phyloP scores from a whole-genome alignment of 2,888 invertebrate genomes.

The Nezara viridula region DNA sequence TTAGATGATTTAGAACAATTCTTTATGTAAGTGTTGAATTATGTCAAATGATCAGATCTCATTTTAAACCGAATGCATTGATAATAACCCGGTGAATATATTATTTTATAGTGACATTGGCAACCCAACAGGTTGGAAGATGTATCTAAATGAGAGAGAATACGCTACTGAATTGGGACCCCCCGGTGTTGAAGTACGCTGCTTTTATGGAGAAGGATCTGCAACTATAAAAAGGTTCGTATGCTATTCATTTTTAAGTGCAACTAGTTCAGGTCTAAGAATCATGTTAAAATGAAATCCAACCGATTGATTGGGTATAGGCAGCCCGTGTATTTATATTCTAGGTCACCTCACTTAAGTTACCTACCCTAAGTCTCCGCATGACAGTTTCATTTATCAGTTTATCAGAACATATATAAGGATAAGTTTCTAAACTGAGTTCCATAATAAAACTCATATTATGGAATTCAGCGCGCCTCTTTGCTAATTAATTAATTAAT shows the following conservation, averaged over 20 bases:
- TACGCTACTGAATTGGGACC: slow-evolving; percentile 80
- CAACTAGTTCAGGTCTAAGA: too few species aligned
- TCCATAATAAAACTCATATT: too few species aligned
- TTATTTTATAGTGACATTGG: slow-evolving; percentile 78
- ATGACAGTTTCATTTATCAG: too few species aligned
- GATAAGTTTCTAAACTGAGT: too few species aligned
- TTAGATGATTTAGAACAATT: slow-evolving; percentile 80
- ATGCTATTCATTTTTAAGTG: slow-evolving; percentile 27
- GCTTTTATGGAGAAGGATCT: slow-evolving; percentile 82
- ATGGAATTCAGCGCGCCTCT: too few species aligned
- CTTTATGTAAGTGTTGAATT: slow-evolving; percentile 75
- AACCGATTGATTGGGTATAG: too few species aligned
- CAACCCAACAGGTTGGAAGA: slow-evolving; percentile 87
- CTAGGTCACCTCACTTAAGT: too few species aligned
- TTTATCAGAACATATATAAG: too few species aligned
- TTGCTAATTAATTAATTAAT: too few species aligned
- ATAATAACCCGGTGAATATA: neutral
- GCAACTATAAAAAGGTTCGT: slow-evolving; percentile 82
- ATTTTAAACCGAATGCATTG: neutral
- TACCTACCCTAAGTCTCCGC: too few species aligned
- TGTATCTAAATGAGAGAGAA: slow-evolving; percentile 84
- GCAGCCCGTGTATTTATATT: too few species aligned
- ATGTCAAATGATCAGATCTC: neutral
- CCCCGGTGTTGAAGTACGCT: slow-evolving; percentile 90
- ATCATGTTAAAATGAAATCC: too few species aligned